A percentile compares a stretch with the other conserved stretches of the same genome.
These are phyloP conservation scores for Ptilodon capucinus DNA, from an alignment of 2,888 invertebrate species.

Conservation along the genomic window DNA sequence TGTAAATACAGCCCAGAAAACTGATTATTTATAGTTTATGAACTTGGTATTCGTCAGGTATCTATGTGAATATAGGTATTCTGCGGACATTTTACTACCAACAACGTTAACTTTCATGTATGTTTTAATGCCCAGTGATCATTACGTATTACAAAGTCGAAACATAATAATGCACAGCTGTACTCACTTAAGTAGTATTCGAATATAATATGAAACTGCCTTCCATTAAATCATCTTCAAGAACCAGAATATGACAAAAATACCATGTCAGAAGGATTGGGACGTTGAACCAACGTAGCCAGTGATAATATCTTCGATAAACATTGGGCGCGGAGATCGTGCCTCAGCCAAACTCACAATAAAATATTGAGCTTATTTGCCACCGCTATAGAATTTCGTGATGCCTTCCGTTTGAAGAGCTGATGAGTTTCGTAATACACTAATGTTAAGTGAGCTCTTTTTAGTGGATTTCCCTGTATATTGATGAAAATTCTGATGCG, in stretches of 20 bases:
- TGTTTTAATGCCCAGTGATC: conserved; percentile 28
- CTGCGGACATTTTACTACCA: conserved; percentile 15
- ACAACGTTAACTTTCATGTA: conserved; percentile 26
- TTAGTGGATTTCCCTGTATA: not conserved
- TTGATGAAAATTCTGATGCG: not conserved
- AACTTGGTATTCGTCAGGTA: too few relatives aligned
- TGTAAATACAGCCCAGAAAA: too few relatives aligned
- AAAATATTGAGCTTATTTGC: conserved; percentile 73
- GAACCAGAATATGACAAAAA: conserved; percentile 35
- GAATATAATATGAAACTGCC: not conserved
- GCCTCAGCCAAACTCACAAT: conserved; percentile 66
- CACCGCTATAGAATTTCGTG: conserved; percentile 64
- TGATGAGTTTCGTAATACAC: conserved; percentile 28
- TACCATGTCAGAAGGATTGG: conserved; percentile 42
- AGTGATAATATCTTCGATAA: conserved; percentile 69
- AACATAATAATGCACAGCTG: too few relatives aligned
- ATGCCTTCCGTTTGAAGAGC: conserved; percentile 53
- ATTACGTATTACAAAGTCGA: conserved; percentile 20
- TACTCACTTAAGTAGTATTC: not conserved
- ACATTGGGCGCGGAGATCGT: conserved; percentile 68
- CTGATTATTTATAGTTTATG: conserved; percentile 1
- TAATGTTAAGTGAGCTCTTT: conserved; percentile 5
- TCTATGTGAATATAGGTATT: too few relatives aligned
- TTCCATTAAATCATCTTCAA: conserved; percentile 3
- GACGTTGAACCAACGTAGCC: conserved; percentile 69